Conservation (phyloP, 1,140 invertebrate genomes). For the Drosophila albomicans region DNA sequence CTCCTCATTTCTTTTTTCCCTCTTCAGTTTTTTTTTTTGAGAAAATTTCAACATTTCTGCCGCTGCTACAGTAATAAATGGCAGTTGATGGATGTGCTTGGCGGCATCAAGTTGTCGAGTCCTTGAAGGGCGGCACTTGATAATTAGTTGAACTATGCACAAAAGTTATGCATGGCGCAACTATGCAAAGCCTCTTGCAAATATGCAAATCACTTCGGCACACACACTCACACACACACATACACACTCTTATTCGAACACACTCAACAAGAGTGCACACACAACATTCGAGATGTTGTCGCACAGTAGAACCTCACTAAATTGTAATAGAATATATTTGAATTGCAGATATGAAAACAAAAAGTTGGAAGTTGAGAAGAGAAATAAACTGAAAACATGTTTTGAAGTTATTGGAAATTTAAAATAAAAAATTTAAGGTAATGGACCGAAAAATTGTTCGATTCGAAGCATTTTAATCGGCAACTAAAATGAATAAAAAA, state of each 20-base stretch:
- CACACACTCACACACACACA: constrained; percentile 18
- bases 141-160: constrained; percentile 51
- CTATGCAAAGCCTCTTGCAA: constrained; percentile 37
- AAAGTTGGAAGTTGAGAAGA: no score
- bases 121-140: constrained; percentile 1
- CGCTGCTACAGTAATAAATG: background rate
- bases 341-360: no score
- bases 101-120: background rate
- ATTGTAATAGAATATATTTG: background rate
- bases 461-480: no score
- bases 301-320: background rate
- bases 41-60: background rate
- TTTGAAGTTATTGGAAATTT: no score
- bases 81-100: background rate
- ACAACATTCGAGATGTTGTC: constrained; percentile 16
- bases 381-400: no score
- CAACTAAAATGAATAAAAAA: no score
- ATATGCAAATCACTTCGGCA: constrained; percentile 44
- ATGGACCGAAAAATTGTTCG: no score
- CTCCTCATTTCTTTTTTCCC: background rate
- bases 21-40: background rate
- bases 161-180: constrained; percentile 34
- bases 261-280: background rate
- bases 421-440: no score
- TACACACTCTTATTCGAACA: no score